phyloP scores from a whole-genome alignment of 2,797 vertebrate genomes.

The Aeoliscus strigatus region DNA sequence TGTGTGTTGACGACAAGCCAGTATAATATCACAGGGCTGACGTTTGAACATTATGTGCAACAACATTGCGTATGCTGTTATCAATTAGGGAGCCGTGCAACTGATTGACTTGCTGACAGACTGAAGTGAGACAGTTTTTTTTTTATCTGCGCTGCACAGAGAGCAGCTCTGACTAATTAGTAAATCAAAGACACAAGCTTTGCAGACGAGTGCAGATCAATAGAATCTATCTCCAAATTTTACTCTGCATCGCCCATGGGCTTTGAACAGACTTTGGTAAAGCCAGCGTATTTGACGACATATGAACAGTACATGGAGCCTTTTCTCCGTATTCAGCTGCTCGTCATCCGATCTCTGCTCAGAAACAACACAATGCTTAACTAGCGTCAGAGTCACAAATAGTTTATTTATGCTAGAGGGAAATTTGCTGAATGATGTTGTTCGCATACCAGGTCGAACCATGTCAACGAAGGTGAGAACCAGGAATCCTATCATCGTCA shows the following conservation, averaged over 20 bases:
- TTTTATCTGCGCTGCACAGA: slow-evolving; percentile 42
- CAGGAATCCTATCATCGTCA: no score
- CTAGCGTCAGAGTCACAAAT: not conserved
- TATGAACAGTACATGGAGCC: slow-evolving; percentile 8
- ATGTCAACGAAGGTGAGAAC: no score
- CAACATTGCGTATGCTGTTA: slow-evolving; percentile 21
- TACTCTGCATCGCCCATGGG: slow-evolving; percentile 3
- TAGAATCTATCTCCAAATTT: slow-evolving; percentile 2
- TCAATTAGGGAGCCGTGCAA: slow-evolving; percentile 34
- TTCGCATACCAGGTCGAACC: not conserved
- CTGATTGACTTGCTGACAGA: slow-evolving; percentile 44
- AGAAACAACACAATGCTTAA: not conserved
- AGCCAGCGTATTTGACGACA: not conserved
- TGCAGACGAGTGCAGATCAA: slow-evolving; percentile 14
- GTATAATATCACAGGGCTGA: slow-evolving; percentile 6
- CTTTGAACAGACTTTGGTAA: slow-evolving; percentile 6
- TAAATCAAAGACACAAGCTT: slow-evolving; percentile 28
- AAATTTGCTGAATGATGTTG: no score
- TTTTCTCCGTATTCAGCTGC: not conserved
- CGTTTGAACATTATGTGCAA: slow-evolving; percentile 11
- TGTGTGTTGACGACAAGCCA: slow-evolving; percentile 23
- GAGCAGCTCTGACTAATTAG: slow-evolving; percentile 59
- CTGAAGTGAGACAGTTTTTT: slow-evolving; percentile 31
- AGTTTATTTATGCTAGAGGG: not conserved
- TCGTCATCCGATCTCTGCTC: not conserved